Percentiles rank a stretch among this genome's conserved stretches.
phyloP scores from a whole-genome alignment of 2,113 vertebrate genomes.

The Rhea americana region DNA sequence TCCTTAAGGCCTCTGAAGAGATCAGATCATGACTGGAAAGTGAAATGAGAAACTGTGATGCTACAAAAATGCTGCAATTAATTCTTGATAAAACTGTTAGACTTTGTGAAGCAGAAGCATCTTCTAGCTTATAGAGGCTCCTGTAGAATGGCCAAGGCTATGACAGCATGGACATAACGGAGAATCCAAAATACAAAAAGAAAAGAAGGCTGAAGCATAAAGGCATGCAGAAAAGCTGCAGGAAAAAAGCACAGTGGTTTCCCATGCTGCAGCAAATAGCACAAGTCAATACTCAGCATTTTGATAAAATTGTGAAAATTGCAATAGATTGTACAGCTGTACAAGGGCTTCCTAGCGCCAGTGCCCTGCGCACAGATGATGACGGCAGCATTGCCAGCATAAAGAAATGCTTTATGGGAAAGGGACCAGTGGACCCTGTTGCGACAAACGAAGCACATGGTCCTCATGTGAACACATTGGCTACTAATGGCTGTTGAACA shows the following conservation, averaged over 20 bases:
- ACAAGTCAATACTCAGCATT: not conserved
- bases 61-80: not conserved
- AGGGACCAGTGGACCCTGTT: not conserved
- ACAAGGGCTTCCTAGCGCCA: not conserved
- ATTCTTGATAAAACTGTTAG: not conserved
- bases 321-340: not conserved
- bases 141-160: not conserved
- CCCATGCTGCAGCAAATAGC: not conserved
- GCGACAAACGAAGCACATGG: not conserved
- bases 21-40: not conserved
- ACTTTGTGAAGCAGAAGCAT: not conserved
- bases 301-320: not conserved
- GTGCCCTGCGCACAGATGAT: not conserved
- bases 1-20: not conserved
- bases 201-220: not conserved
- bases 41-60: not conserved
- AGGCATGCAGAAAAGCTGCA: not conserved
- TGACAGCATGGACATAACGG: not conserved
- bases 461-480: not conserved
- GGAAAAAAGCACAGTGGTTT: not conserved
- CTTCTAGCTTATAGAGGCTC: not conserved
- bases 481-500: not conserved
- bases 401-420: not conserved
- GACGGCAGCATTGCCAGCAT: not conserved
- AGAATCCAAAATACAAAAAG: not conserved